phyloP scores from a whole-genome alignment of 2,797 vertebrate species.

The Picus viridis region DNA sequence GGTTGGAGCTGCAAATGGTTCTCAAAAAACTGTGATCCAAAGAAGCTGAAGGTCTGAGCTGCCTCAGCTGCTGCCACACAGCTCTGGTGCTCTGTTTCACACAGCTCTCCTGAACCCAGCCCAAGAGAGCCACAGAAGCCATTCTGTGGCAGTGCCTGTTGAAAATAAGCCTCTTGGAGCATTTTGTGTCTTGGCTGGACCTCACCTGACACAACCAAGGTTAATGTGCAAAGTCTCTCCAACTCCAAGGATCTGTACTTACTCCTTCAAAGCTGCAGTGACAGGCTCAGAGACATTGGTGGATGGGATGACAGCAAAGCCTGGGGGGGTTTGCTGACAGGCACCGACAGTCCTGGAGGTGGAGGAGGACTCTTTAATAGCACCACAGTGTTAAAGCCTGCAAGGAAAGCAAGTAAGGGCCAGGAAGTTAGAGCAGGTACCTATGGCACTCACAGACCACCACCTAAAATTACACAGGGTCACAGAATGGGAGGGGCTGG shows the following conservation, averaged over 20 bases:
- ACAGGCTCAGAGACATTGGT: constrained; percentile 82
- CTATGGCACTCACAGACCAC: neutral
- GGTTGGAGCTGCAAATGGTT: neutral
- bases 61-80: neutral
- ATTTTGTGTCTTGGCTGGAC: rapidly evolving
- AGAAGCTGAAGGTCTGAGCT: neutral
- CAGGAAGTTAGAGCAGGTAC: neutral
- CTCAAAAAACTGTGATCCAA: neutral
- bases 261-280: constrained; percentile 83
- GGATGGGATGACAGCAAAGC: constrained; percentile 90
- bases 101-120: neutral
- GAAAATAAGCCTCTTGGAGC: rapidly evolving
- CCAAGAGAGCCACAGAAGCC: rapidly evolving
- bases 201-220: rapidly evolving
- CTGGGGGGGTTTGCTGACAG: constrained; percentile 90
- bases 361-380: constrained; percentile 84
- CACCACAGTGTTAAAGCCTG: constrained; percentile 92
- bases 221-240: rapidly evolving
- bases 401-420: neutral
- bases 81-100: neutral
- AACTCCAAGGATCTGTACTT: constrained; percentile 55
- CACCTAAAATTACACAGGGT: neutral
- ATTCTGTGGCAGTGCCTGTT: rapidly evolving
- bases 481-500: too few species aligned
- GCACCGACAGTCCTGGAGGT: constrained; percentile 85